phyloP scores from a whole-genome alignment of 2,888 invertebrate genomes.

The Pheosia gnoma region DNA sequence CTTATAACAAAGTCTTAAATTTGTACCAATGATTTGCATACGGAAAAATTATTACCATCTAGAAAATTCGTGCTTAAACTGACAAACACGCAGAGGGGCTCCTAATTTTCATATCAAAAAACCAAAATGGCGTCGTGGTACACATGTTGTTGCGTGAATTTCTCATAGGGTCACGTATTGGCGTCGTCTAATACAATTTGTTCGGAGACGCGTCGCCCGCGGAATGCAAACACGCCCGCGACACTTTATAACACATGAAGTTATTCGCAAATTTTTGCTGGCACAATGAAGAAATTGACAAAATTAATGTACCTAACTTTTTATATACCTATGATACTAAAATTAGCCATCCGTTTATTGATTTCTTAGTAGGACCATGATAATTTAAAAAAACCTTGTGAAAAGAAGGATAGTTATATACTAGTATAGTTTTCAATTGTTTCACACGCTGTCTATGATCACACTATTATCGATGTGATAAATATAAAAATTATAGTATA shows the following conservation, averaged over 20 bases:
- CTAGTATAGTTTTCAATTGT: no score
- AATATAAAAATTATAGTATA: no score
- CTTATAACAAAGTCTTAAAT: no score
- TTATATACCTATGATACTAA: not conserved
- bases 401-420: no score
- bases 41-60: conserved; percentile 35
- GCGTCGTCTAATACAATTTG: conserved; percentile 80
- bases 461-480: no score
- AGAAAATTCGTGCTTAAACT: conserved; percentile 51
- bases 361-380: no score
- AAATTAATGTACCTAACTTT: not conserved
- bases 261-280: conserved; percentile 63
- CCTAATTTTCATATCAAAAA: conserved; percentile 66
- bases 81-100: conserved; percentile 45
- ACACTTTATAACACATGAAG: conserved; percentile 70
- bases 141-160: conserved; percentile 65
- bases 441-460: no score
- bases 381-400: no score
- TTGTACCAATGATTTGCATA: no score
- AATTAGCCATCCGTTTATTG: no score
- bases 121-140: conserved; percentile 56
- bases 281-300: conserved; percentile 32
- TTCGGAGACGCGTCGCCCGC: conserved; percentile 65
- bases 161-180: conserved; percentile 73
- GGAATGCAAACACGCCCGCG: conserved; percentile 68